A percentile compares a stretch with the other conserved stretches of the same genome.
These are phyloP conservation scores for Ploceus nigricollis DNA, from an alignment of 2,113 vertebrate genomes.

Conservation along the genomic window DNA sequence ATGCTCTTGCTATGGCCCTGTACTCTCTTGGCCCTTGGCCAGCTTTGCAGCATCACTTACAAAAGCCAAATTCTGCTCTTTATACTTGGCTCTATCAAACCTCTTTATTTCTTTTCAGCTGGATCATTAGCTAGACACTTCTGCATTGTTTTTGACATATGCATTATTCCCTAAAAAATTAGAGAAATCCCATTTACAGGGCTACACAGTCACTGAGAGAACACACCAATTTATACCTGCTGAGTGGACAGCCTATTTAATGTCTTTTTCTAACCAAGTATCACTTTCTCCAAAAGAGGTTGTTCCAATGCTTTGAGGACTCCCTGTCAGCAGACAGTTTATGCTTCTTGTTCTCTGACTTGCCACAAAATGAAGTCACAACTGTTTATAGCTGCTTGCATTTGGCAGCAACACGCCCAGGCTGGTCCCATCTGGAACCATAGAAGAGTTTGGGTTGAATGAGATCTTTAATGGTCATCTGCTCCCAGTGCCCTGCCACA, in stretches of 20 bases:
- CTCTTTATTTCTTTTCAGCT: not conserved
- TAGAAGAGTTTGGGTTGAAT: not conserved
- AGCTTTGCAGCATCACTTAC: not conserved
- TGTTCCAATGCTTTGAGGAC: not conserved
- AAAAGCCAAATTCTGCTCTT: not conserved
- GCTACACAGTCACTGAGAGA: not conserved
- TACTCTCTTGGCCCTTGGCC: not conserved
- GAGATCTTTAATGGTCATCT: not conserved
- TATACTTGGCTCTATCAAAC: not conserved
- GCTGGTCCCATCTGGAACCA: not conserved
- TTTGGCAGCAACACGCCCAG: not conserved
- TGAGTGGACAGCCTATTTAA: not conserved
- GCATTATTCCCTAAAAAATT: not conserved
- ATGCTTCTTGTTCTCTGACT: not conserved
- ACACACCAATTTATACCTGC: not conserved
- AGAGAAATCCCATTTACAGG: not conserved
- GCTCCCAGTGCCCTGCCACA: accelerated
- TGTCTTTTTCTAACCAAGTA: not conserved
- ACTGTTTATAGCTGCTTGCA: not conserved
- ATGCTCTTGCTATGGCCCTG: not conserved
- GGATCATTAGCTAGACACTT: not conserved
- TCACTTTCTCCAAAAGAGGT: not conserved
- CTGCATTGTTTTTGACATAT: not conserved
- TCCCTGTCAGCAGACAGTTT: not conserved
- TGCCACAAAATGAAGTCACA: not conserved